A percentile compares a stretch with the other conserved stretches of the same genome.
These are phyloP conservation scores for Hermaeophaga mercurialis DNA, from an alignment of 2,888 invertebrate species.

Conservation along the genomic window DNA sequence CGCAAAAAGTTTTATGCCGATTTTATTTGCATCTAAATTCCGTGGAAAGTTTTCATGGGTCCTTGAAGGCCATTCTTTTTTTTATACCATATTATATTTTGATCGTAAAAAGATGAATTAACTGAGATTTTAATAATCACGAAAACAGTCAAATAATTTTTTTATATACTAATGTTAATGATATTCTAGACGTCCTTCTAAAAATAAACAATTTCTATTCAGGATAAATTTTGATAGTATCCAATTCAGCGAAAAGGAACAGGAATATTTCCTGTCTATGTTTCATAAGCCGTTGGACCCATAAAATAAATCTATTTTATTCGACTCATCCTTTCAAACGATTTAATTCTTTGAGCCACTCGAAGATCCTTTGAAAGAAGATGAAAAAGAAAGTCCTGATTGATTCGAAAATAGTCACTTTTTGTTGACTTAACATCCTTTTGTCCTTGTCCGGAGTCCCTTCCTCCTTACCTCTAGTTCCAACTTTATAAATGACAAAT, in stretches of 20 bases:
- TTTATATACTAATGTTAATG: background rate
- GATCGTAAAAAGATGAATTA: background rate
- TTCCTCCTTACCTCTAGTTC: slow-evolving; percentile 1
- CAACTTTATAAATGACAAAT: background rate
- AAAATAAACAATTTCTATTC: too few species aligned
- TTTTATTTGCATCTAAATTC: background rate
- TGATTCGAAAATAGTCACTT: slow-evolving; percentile 10
- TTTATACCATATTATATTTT: background rate
- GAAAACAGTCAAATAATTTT: background rate
- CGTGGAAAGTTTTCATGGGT: background rate
- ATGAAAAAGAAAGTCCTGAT: slow-evolving; percentile 1
- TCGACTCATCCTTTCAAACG: background rate
- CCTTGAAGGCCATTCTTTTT: background rate
- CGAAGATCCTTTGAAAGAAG: background rate
- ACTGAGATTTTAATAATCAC: background rate
- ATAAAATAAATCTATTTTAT: too few species aligned
- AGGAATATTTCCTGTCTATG: too few species aligned
- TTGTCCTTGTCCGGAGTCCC: background rate
- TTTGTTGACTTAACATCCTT: slow-evolving; percentile 13
- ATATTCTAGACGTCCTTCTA: too few species aligned
- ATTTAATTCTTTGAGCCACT: slow-evolving; percentile 3
- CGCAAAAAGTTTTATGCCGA: slow-evolving; percentile 1
- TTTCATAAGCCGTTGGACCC: too few species aligned
- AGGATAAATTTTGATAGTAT: too few species aligned
- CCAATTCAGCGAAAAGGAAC: too few species aligned